These are phyloP conservation scores for Mythimna impura DNA, from an alignment of 2,888 invertebrate genomes.

Conservation along the genomic window DNA sequence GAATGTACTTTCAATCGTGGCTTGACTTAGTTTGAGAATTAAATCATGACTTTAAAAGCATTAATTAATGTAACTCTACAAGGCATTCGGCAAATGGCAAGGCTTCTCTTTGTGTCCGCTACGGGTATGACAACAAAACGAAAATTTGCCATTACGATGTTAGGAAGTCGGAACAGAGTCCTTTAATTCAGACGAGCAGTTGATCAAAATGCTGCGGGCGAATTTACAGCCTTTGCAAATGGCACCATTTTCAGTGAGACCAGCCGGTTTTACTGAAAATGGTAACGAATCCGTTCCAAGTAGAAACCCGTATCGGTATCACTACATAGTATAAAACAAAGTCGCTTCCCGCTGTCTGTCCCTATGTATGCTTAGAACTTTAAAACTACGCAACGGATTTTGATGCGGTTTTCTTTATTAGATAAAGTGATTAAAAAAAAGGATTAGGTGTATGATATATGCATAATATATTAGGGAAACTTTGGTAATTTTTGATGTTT, in stretches of 20 bases:
- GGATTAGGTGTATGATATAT: too few species aligned
- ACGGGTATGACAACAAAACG: background rate
- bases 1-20: too few species aligned
- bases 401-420: too few species aligned
- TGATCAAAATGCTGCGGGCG: slow-evolving; percentile 13
- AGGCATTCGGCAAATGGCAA: background rate
- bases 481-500: too few species aligned
- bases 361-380: too few species aligned
- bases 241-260: slow-evolving; percentile 2
- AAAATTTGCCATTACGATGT: slow-evolving; percentile 3
- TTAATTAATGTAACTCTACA: background rate
- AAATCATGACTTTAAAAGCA: background rate
- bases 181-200: slow-evolving; percentile 13
- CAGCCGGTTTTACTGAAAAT: too few species aligned
- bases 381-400: too few species aligned
- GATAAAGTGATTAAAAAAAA: too few species aligned
- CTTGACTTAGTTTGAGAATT: background rate
- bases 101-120: background rate
- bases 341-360: too few species aligned
- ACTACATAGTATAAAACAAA: too few species aligned
- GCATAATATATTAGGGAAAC: too few species aligned
- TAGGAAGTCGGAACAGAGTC: background rate
- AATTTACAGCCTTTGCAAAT: slow-evolving; percentile 7
- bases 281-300: too few species aligned
- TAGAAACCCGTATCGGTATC: background rate